Evolutionary conservation across 2,797 vertebrate species (phyloP).

Genomic region (Phrynocephalus vlangalii): DNA sequence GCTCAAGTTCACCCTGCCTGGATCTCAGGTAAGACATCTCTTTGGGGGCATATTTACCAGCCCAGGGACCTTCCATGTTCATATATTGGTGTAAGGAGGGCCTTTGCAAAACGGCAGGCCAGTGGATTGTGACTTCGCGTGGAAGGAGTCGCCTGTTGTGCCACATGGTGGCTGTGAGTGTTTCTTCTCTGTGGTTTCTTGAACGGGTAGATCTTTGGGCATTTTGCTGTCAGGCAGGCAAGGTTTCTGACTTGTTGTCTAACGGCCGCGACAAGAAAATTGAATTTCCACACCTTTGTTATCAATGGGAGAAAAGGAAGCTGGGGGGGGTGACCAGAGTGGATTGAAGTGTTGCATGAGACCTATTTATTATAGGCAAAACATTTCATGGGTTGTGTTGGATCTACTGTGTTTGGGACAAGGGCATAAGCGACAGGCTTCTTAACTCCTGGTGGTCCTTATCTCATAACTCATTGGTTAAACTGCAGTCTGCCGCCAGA

Average conservation of each 20-base stretch:
- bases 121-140: neutral
- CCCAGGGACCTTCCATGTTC: neutral
- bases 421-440: no score
- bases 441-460: no score
- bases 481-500: no score
- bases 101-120: no score
- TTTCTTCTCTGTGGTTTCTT: neutral
- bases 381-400: no score
- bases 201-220: neutral
- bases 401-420: no score
- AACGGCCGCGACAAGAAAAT: neutral
- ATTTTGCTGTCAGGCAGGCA: neutral
- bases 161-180: neutral
- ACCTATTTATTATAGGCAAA: no score
- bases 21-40: slow-evolving; percentile 86
- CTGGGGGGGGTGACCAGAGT: no score
- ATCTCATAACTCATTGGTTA: no score
- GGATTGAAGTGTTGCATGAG: no score
- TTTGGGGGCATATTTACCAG: neutral
- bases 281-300: no score
- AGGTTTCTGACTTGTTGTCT: neutral
- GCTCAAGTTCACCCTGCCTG: slow-evolving; percentile 95
- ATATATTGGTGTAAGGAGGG: neutral
- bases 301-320: no score
- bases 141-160: neutral